Evolutionary conservation across 2,797 vertebrate genomes (phyloP).

Genomic region (Lagorchestes hirsutus): DNA sequence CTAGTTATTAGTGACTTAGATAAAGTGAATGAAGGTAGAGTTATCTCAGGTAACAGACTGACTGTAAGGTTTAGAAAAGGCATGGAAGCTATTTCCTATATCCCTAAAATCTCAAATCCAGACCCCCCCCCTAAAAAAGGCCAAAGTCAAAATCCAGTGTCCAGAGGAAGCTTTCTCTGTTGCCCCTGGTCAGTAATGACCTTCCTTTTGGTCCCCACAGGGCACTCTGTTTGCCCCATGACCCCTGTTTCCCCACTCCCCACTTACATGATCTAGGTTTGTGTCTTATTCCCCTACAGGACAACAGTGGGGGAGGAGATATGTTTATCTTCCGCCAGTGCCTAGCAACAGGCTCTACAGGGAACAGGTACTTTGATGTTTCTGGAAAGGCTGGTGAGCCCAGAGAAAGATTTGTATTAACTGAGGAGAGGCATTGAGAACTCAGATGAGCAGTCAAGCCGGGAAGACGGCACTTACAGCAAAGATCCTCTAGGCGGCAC

Average conservation of each 20-base stretch:
- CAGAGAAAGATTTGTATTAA: neutral
- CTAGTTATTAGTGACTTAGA: neutral
- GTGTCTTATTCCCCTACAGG: neutral
- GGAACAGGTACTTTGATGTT: neutral
- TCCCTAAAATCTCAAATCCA: neutral
- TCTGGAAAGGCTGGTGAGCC: neutral
- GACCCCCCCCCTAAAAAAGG: no score
- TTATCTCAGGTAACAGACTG: neutral
- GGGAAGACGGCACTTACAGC: slow-evolving; percentile 12
- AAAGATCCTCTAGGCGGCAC: slow-evolving; percentile 58
- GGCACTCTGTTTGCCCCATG: neutral
- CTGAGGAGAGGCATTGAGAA: neutral
- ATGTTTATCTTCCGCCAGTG: neutral
- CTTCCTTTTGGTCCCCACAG: neutral
- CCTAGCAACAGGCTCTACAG: neutral
- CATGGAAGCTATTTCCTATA: no score
- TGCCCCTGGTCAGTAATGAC: neutral
- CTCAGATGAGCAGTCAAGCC: neutral
- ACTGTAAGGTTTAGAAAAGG: neutral
- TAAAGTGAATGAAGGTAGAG: neutral
- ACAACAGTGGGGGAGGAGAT: neutral
- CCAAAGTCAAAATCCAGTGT: neutral
- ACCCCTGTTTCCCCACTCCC: neutral
- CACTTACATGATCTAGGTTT: neutral
- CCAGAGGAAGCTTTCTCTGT: neutral